Conservation (phyloP, 2,888 invertebrate species). For the Biston betularia region DNA sequence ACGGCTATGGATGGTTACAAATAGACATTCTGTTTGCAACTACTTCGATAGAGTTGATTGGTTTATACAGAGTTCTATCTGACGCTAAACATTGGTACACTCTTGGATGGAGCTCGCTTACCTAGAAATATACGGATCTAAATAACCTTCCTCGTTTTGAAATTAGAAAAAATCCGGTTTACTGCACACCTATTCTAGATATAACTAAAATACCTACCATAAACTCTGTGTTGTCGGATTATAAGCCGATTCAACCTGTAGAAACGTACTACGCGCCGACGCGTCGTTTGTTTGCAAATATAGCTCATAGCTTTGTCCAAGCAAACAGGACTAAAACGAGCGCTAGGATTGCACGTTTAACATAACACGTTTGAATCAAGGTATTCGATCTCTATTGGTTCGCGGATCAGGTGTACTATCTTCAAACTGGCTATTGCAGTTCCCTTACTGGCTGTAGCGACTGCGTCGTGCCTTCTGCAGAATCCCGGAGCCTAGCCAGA, state of each 20-base stretch:
- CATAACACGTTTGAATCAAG: not conserved
- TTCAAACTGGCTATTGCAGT: not conserved
- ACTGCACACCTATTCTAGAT: no score
- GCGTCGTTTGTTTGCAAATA: slow-evolving; percentile 7
- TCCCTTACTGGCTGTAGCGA: slow-evolving; percentile 5
- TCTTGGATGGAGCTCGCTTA: no score
- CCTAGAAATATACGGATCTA: no score
- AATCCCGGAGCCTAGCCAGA: slow-evolving; percentile 59
- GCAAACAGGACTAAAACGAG: slow-evolving; percentile 6
- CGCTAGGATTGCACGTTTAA: not conserved
- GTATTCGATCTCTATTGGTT: not conserved
- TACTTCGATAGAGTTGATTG: no score
- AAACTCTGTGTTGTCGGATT: no score
- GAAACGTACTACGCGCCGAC: not conserved
- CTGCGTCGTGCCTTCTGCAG: slow-evolving; percentile 42
- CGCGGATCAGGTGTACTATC: not conserved
- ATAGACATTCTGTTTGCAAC: no score
- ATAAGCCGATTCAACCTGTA: not conserved
- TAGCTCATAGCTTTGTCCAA: slow-evolving; percentile 3
- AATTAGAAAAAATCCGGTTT: no score
- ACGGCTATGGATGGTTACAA: no score
- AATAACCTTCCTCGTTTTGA: no score
- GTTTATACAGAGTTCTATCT: no score
- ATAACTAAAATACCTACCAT: no score
- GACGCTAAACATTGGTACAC: no score